These are phyloP conservation scores for Byasa hedistus DNA, from an alignment of 2,888 invertebrate genomes.

Conservation along the genomic window DNA sequence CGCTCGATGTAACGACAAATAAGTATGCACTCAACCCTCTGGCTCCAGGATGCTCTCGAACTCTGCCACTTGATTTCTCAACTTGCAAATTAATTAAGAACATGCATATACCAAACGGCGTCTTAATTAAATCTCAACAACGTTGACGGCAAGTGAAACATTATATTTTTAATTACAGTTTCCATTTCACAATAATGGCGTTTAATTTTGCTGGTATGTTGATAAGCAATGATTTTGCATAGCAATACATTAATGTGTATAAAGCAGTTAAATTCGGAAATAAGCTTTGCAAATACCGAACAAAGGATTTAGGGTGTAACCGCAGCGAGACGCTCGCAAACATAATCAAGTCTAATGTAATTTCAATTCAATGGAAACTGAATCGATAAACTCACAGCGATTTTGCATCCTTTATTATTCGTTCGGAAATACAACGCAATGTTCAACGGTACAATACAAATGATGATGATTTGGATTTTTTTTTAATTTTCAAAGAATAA, in stretches of 20 bases:
- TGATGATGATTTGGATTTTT: too few species aligned
- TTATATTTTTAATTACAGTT: background rate
- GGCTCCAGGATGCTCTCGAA: conserved; percentile 15
- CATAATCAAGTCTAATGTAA: background rate
- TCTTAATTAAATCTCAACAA: conserved; percentile 1
- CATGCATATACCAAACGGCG: background rate
- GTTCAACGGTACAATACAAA: too few species aligned
- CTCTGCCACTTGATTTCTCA: conserved; percentile 11
- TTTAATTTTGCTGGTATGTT: background rate
- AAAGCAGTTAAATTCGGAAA: background rate
- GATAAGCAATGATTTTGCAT: background rate
- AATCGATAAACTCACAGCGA: too few species aligned
- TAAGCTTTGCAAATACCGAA: background rate
- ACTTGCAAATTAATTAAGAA: conserved; percentile 23
- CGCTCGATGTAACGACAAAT: conserved; percentile 7
- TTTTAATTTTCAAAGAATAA: too few species aligned
- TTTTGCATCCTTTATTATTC: too few species aligned
- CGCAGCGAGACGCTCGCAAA: background rate
- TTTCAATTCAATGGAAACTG: too few species aligned
- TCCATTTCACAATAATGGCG: background rate
- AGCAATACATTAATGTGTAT: too few species aligned
- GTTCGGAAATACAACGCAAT: too few species aligned
- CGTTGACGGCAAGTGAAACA: background rate
- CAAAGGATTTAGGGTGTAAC: background rate
- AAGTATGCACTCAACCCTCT: background rate